Evolutionary conservation across 2,113 vertebrate species (phyloP).

Genomic region (Oxygymnocypris stewartii): DNA sequence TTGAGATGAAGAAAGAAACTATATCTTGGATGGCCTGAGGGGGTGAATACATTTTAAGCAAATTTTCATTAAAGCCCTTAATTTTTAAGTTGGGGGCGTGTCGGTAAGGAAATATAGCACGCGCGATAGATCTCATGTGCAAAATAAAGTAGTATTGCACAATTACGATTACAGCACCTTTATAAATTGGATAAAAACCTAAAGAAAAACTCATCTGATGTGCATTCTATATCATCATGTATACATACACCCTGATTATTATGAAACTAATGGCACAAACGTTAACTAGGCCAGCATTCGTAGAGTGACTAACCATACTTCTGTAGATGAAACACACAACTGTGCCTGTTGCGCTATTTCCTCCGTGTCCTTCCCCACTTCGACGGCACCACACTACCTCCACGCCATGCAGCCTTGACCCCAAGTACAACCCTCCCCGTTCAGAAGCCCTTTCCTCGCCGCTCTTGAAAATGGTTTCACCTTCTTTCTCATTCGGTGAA

Average conservation of each 20-base stretch:
- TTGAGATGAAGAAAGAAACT: background rate
- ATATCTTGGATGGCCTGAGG: background rate
- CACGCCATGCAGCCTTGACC: constrained; percentile 44
- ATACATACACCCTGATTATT: background rate
- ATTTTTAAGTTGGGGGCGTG: too few species aligned
- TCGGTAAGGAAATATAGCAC: background rate
- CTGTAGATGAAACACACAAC: constrained; percentile 32
- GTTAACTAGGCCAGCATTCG: background rate
- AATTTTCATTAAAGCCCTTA: background rate
- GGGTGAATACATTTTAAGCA: background rate
- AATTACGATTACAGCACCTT: background rate
- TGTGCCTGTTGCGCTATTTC: constrained; percentile 45
- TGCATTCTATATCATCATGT: background rate
- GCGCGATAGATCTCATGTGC: too few species aligned
- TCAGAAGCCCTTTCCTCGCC: constrained; percentile 23
- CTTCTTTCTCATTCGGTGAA: background rate
- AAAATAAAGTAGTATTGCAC: background rate
- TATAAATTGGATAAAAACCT: too few species aligned
- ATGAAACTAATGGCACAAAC: background rate
- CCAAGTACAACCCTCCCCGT: constrained; percentile 3
- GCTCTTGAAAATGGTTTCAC: constrained; percentile 5
- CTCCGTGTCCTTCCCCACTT: constrained; percentile 36
- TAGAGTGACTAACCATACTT: constrained; percentile 13
- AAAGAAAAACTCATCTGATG: too few species aligned
- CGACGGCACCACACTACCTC: constrained; percentile 49